These are phyloP conservation scores for Chauna torquata DNA, from an alignment of 2,113 vertebrate species.

Conservation along the genomic window DNA sequence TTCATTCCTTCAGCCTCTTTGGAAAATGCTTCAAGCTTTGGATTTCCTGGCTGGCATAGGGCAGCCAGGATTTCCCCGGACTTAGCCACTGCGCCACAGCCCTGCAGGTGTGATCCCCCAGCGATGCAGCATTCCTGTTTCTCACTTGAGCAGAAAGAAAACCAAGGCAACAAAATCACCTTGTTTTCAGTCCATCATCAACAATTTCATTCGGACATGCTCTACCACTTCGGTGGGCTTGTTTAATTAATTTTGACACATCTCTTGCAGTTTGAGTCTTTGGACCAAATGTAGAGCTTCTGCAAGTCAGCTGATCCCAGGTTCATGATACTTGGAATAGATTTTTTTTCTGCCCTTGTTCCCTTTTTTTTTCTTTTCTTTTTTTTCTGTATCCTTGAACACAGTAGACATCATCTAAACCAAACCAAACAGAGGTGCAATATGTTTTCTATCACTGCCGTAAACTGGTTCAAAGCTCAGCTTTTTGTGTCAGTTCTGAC, in stretches of 20 bases:
- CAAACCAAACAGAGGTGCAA: background rate
- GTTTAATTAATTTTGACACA: background rate
- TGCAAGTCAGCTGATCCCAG: background rate
- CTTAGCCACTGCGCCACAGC: background rate
- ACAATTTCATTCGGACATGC: background rate
- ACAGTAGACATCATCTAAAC: background rate
- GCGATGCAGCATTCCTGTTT: conserved; percentile 60
- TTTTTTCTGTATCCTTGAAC: background rate
- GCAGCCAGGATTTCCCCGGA: background rate
- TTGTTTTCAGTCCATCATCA: background rate
- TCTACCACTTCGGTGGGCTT: background rate
- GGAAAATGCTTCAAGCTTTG: conserved; percentile 27
- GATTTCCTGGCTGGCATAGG: conserved; percentile 1
- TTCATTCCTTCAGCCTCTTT: conserved; percentile 7
- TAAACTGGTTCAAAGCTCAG: background rate
- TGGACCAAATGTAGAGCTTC: background rate
- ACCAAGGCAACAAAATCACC: background rate
- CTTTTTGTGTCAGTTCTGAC: background rate
- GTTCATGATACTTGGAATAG: background rate
- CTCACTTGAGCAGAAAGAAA: conserved; percentile 68
- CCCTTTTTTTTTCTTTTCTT: background rate
- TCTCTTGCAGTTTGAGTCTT: background rate
- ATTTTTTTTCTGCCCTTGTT: background rate
- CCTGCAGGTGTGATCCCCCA: conserved; percentile 56
- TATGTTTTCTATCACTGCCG: background rate